Conservation (phyloP, 1,140 invertebrate species). For the Micrasema minimum region DNA sequence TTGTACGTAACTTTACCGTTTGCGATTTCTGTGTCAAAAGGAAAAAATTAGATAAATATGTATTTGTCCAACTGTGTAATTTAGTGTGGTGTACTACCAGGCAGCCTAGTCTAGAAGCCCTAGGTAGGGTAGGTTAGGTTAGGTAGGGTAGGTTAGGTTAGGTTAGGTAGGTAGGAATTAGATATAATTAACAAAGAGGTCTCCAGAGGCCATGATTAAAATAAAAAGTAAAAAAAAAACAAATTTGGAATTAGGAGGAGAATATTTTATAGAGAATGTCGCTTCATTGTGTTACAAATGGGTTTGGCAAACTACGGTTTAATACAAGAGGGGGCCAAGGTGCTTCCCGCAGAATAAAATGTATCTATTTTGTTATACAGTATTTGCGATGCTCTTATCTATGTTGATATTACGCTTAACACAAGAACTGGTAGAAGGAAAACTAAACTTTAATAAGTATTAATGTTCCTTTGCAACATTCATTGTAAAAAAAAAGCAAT, state of each 20-base stretch:
- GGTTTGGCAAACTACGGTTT: slow-evolving; percentile 68
- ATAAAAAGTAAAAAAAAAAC: slow-evolving; percentile 60
- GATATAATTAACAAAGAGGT: slow-evolving; percentile 36
- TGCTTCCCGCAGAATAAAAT: slow-evolving; percentile 56
- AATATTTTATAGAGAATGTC: slow-evolving; percentile 69
- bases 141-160: slow-evolving; percentile 55
- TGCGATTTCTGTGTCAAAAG: slow-evolving; percentile 42
- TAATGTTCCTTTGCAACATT: slow-evolving; percentile 70
- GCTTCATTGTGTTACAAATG: slow-evolving; percentile 66
- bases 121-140: slow-evolving; percentile 60
- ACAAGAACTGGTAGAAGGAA: slow-evolving; percentile 63
- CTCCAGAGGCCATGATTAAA: slow-evolving; percentile 42
- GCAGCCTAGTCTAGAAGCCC: slow-evolving; percentile 67
- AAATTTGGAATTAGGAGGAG: slow-evolving; percentile 68
- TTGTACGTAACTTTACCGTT: slow-evolving; percentile 38
- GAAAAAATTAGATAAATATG: slow-evolving; percentile 50
- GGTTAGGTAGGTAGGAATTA: slow-evolving; percentile 49
- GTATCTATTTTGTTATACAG: slow-evolving; percentile 70
- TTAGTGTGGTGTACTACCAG: slow-evolving; percentile 67
- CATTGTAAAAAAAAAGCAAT: slow-evolving; percentile 66
- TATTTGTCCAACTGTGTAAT: slow-evolving; percentile 68
- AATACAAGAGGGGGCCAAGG: slow-evolving; percentile 50
- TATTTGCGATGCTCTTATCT: slow-evolving; percentile 69
- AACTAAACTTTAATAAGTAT: slow-evolving; percentile 66
- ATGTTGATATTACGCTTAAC: slow-evolving; percentile 58